A percentile compares a stretch with the other conserved stretches of the same genome.
phyloP scores from a whole-genome alignment of 2,797 vertebrate genomes.

The Scolopax bukidnonensis region DNA sequence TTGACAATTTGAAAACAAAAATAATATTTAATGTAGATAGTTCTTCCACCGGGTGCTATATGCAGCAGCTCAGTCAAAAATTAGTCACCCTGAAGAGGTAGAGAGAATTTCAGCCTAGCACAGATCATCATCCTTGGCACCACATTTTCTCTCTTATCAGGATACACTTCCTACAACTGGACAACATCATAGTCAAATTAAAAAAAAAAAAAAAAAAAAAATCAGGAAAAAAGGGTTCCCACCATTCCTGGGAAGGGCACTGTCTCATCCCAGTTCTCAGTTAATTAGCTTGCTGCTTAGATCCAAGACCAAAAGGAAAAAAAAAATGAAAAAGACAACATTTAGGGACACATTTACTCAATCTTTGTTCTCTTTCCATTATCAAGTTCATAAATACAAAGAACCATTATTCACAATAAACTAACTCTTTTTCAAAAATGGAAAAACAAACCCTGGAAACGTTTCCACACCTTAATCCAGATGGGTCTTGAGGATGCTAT shows the following conservation, averaged over 20 bases:
- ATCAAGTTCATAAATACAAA: constrained; percentile 82
- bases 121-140: constrained; percentile 68
- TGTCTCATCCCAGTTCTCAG: constrained; percentile 33
- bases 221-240: constrained; percentile 19
- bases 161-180: constrained; percentile 68
- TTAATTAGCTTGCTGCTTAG: constrained; percentile 44
- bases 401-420: constrained; percentile 83
- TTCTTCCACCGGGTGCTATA: constrained; percentile 27
- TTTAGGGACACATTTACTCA: constrained; percentile 74
- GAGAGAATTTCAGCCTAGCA: constrained; percentile 74
- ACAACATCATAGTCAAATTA: constrained; percentile 60
- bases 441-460: constrained; percentile 74
- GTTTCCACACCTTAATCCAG: constrained; percentile 69
- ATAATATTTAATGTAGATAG: constrained; percentile 50
- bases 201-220: background rate
- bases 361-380: constrained; percentile 77
- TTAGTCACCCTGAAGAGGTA: constrained; percentile 78
- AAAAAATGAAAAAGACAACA: constrained; percentile 21
- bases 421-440: constrained; percentile 70
- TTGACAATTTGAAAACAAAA: constrained; percentile 49
- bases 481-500: constrained; percentile 68
- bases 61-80: constrained; percentile 76
- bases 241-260: constrained; percentile 57
- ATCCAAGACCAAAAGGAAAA: background rate
- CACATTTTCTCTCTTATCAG: constrained; percentile 75